A percentile compares a stretch with the other conserved stretches of the same genome.
Evolutionary conservation across 2,113 vertebrate genomes (phyloP).

Genomic region (Peromyscus californicus): DNA sequence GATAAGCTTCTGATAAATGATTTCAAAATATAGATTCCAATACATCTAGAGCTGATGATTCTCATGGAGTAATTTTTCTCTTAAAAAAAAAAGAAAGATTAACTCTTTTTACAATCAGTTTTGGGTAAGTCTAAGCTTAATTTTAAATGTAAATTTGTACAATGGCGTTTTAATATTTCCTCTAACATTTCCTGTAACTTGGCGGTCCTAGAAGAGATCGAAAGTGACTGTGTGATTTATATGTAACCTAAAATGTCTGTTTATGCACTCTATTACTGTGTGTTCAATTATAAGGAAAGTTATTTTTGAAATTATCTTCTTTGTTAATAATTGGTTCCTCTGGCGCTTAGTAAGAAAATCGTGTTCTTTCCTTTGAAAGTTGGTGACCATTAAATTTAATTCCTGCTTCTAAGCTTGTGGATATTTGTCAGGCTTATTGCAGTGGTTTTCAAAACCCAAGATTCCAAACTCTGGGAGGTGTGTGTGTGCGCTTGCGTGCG

Average conservation of each 20-base stretch:
- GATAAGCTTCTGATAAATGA: constrained; percentile 59
- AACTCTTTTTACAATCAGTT: constrained; percentile 63
- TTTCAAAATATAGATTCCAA: constrained; percentile 48
- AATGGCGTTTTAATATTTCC: constrained; percentile 70
- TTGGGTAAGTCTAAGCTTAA: constrained; percentile 63
- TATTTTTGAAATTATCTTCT: constrained; percentile 67
- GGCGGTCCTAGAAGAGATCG: constrained; percentile 51
- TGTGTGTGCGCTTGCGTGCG: neutral
- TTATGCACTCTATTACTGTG: constrained; percentile 57
- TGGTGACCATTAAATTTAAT: constrained; percentile 65
- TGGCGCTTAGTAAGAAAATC: constrained; percentile 61
- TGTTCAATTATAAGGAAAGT: constrained; percentile 74
- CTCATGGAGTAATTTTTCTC: constrained; percentile 43
- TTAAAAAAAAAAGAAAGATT: neutral
- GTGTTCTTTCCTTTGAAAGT: constrained; percentile 57
- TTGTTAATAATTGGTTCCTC: constrained; percentile 73
- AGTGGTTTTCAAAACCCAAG: constrained; percentile 55
- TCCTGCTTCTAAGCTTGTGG: constrained; percentile 54
- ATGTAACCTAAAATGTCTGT: constrained; percentile 60
- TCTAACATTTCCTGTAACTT: constrained; percentile 69
- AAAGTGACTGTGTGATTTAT: constrained; percentile 70
- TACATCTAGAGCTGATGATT: constrained; percentile 24
- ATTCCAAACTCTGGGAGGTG: neutral
- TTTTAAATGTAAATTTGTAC: constrained; percentile 74
- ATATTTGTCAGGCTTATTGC: constrained; percentile 25